Base-by-base conservation (phyloP, 2,113 vertebrate genomes). In the Electrona antarctica region DNA sequence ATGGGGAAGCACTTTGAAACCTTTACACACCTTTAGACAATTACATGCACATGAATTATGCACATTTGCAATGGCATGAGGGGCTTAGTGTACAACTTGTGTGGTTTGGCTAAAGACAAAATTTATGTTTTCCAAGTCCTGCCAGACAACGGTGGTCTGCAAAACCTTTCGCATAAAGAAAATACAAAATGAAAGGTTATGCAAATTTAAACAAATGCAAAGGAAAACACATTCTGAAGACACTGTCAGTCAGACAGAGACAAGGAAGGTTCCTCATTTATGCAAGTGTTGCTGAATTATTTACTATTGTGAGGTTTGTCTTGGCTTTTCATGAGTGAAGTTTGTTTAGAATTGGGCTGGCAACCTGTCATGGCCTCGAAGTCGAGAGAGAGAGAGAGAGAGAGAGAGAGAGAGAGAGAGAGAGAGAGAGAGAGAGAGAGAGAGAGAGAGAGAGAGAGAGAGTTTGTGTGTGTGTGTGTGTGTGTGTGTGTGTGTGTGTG, bases 271-370 rank as follows among this genome's bases (percentile, higher is more conserved):
- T 81, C 47, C 73, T 89, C 77, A 84, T 87, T 87, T 85, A 21
- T 85, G 88, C 86, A 90, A 81, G 59, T 71, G 73, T 69, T 70
- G 80, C 67, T 90, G 87, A 90, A 91, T 91, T 87, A 86, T 90
- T 87, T 79, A 92, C 83, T 82, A 83, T 83, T 89, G 84, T 81
- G 77, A 89, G 81, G 81, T 49, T 56, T 64, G 41, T 85, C 74
- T 41, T 74, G 80, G 78, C 74, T 89, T 78, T 77, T 74, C 85
- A 66, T 82, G 80, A 87, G 81, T 78, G 69, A 84, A 87, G 76
- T 87, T 87, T 90, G 88, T 86, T 90, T 90, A 77, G 71, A 80
- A 89, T 77, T 76, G 77, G 84, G 82, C 72, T 88, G 86, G 85
- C 86, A 89, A 77, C 77, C 76, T 87, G 85, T 88, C 79, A 79